Percentiles rank a stretch among this genome's conserved stretches.
Evolutionary conservation across 2,888 invertebrate genomes (phyloP).

Genomic region (Drosophila monieri): DNA sequence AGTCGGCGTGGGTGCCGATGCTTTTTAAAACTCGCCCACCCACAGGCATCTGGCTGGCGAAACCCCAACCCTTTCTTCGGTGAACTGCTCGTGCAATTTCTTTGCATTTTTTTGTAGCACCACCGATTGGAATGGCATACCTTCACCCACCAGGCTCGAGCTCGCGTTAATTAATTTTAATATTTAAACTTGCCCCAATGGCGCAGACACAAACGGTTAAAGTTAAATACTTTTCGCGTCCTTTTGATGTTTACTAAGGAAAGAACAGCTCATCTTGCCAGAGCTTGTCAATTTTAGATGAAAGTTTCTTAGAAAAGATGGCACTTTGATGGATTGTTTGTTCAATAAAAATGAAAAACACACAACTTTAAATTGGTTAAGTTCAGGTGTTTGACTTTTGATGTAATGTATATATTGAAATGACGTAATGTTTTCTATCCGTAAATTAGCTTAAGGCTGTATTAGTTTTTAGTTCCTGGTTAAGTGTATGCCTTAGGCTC

Average conservation of each 20-base stretch:
- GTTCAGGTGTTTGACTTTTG: not conserved
- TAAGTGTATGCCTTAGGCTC: not conserved
- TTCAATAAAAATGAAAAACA: not conserved
- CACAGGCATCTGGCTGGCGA: slow-evolving; percentile 16
- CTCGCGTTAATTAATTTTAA: slow-evolving; percentile 54
- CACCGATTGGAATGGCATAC: not conserved
- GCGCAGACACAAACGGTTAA: slow-evolving; percentile 29
- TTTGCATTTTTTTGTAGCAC: slow-evolving; percentile 31
- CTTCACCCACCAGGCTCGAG: not conserved
- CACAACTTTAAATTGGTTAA: slow-evolving; percentile 13
- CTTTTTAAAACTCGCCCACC: slow-evolving; percentile 21
- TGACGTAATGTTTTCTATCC: not conserved
- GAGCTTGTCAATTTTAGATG: slow-evolving; percentile 12
- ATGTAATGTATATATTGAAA: not conserved
- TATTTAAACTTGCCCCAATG: slow-evolving; percentile 53
- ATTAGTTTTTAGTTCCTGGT: not conserved
- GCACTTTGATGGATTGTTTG: slow-evolving; percentile 14
- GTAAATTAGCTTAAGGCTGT: not conserved
- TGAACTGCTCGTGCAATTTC: slow-evolving; percentile 13
- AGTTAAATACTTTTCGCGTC: slow-evolving; percentile 45
- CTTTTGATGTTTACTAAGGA: slow-evolving; percentile 15
- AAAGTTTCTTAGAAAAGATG: slow-evolving; percentile 4
- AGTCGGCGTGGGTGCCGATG: slow-evolving; percentile 9
- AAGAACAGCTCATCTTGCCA: slow-evolving; percentile 4
- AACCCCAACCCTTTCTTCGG: slow-evolving; percentile 1